Conservation (phyloP, 2,113 vertebrate species). For the Aramus guarauna region DNA sequence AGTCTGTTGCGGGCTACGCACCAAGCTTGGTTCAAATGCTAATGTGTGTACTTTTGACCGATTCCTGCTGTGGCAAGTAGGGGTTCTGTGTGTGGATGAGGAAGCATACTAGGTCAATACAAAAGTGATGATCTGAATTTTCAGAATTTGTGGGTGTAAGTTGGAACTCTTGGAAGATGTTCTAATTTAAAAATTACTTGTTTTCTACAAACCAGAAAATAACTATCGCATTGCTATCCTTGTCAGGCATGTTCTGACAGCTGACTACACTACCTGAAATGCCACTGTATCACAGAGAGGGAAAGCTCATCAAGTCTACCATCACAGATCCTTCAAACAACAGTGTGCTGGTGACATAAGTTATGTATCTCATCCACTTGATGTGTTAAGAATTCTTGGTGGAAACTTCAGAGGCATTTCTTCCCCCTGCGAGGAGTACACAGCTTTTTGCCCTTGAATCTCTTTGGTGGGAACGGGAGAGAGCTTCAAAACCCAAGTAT, state of each 20-base stretch:
- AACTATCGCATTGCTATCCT: neutral
- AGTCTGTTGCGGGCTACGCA: neutral
- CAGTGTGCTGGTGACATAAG: accelerated
- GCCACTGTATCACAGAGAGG: neutral
- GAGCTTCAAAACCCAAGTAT: neutral
- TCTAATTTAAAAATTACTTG: neutral
- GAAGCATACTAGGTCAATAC: neutral
- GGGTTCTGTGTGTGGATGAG: too few species aligned
- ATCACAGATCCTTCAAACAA: neutral
- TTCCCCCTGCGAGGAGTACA: accelerated
- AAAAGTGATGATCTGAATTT: neutral
- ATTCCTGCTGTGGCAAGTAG: neutral
- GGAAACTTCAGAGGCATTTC: neutral
- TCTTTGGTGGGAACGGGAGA: neutral
- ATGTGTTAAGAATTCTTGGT: neutral
- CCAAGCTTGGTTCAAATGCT: neutral
- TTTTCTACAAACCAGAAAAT: neutral
- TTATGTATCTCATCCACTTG: neutral
- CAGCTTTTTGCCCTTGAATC: neutral
- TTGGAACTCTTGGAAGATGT: neutral
- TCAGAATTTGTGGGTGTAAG: neutral
- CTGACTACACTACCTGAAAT: neutral
- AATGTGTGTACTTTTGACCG: accelerated
- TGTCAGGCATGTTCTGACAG: neutral
- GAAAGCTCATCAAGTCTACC: neutral